Evolutionary conservation across 2,888 invertebrate genomes (phyloP), one percentile per base, ranked within the genome.

Genomic region (Noctua comes): DNA sequence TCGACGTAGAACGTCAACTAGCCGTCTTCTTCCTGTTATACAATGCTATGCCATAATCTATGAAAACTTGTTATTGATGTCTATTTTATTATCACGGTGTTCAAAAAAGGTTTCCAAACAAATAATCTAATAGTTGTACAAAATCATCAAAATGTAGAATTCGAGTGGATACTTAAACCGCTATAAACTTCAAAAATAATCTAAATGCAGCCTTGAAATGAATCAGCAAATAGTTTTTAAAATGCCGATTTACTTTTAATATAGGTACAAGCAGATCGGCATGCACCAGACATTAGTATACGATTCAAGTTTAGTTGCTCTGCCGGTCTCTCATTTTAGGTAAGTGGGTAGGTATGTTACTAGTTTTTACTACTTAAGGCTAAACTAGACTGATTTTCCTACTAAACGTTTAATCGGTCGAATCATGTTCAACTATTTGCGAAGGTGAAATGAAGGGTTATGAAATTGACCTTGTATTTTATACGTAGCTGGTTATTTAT

Each of bases 321-420:
- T 70, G 64, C 84, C 73, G 31, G 75, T 75, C 73, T 80, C 11
- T 46, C 74, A 72, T 69, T 81, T 87, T 77, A 73, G 82, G 87
- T 86, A 76, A 81, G 64, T 84, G 75, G 77, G 76, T 59, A 69
- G 73, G 68, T 18, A 75, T 82, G 64, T 65, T 65, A 64, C 82
- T 66, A 65, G 77, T 87, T 85, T 86, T 66, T 72, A 40, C 13
- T 62, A n/a, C n/a, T 59, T 64, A 70, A 51, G 31, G 48, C 62
- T 66, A 40, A 78, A 86, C 72, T 64, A 59, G 74, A 70, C 13
- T 64, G 48, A 70, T 31, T 75, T 75, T 78, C 31, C 13, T 51
- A 69, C 18, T 75, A 75, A 78, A 73, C 43, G 51, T 43, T 86
- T 46, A 72, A 70, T 72, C n/a, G 43, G 57, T 72, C 40, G 68